phyloP scores from a whole-genome alignment of 1,140 invertebrate genomes.

The Musca vetustissima region DNA sequence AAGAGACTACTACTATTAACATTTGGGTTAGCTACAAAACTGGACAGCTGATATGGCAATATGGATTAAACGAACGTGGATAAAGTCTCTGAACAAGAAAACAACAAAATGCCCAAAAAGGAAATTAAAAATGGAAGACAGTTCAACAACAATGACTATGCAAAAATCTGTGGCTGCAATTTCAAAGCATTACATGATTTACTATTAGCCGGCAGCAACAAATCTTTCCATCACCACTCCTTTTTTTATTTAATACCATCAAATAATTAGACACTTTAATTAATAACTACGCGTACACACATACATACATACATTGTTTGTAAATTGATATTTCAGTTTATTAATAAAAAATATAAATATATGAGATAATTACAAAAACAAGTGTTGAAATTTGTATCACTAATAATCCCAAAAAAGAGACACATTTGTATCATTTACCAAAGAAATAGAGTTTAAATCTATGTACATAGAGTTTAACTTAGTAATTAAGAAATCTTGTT shows the following conservation, averaged over 20 bases:
- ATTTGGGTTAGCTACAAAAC: no score
- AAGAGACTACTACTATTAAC: no score
- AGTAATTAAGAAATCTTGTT: not conserved
- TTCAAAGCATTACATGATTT: no score
- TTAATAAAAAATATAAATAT: slow-evolving; percentile 46
- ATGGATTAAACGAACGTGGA: no score
- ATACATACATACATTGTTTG: slow-evolving; percentile 39
- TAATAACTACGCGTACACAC: slow-evolving; percentile 11
- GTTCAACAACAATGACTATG: no score
- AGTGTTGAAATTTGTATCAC: not conserved
- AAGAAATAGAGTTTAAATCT: slow-evolving; percentile 1
- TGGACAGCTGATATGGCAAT: no score
- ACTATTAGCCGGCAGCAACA: no score
- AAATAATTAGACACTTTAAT: not conserved
- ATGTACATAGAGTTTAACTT: not conserved
- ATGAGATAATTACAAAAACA: slow-evolving; percentile 19
- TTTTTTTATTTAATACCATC: not conserved
- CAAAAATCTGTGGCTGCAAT: no score
- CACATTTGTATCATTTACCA: not conserved
- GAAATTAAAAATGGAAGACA: no score
- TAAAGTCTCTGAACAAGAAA: no score
- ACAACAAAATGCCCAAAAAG: no score
- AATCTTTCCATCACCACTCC: no score
- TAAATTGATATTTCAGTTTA: slow-evolving; percentile 56
- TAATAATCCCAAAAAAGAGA: not conserved